Evolutionary conservation across 2,797 vertebrate genomes (phyloP).

Genomic region (Chelmon rostratus): DNA sequence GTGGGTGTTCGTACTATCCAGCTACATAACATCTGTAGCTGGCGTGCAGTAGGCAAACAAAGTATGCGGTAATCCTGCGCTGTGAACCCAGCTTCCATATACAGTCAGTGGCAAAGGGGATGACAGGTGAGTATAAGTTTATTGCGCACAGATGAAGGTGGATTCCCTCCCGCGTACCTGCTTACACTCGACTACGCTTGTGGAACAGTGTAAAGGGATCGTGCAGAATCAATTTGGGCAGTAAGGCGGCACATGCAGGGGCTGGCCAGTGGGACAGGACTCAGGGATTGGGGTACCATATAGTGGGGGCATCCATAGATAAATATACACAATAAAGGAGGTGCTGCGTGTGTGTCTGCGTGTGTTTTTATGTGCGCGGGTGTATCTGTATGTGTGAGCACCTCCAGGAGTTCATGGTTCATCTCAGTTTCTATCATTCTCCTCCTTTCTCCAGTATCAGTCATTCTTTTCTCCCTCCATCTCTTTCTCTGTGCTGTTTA

Average conservation of each 20-base stretch:
- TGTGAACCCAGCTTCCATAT: conserved; percentile 24
- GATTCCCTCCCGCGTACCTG: conserved; percentile 41
- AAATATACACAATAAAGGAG: conserved; percentile 78
- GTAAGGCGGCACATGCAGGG: conserved; percentile 80
- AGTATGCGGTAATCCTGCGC: conserved; percentile 17
- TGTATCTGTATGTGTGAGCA: conserved; percentile 60
- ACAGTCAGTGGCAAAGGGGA: conserved; percentile 40
- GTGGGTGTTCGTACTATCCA: conserved; percentile 25
- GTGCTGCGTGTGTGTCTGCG: conserved; percentile 53
- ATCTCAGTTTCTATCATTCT: conserved; percentile 62
- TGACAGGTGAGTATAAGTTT: conserved; percentile 33
- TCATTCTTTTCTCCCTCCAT: conserved; percentile 64
- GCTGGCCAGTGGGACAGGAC: conserved; percentile 59
- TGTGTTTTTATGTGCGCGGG: conserved; percentile 14
- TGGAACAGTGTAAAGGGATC: conserved; percentile 73
- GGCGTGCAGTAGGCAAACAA: conserved; percentile 3
- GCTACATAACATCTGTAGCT: conserved; percentile 9
- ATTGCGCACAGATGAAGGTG: conserved; percentile 31
- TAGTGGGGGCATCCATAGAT: conserved; percentile 74
- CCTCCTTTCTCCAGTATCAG: conserved; percentile 64
- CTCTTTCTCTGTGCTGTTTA: conserved; percentile 57
- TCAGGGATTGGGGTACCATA: conserved; percentile 56
- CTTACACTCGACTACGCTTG: conserved; percentile 50
- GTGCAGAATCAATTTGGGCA: conserved; percentile 74
- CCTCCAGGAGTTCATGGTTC: conserved; percentile 71